These are phyloP conservation scores for Xiphophorus hellerii DNA, from an alignment of 2,113 vertebrate genomes.

Conservation along the genomic window DNA sequence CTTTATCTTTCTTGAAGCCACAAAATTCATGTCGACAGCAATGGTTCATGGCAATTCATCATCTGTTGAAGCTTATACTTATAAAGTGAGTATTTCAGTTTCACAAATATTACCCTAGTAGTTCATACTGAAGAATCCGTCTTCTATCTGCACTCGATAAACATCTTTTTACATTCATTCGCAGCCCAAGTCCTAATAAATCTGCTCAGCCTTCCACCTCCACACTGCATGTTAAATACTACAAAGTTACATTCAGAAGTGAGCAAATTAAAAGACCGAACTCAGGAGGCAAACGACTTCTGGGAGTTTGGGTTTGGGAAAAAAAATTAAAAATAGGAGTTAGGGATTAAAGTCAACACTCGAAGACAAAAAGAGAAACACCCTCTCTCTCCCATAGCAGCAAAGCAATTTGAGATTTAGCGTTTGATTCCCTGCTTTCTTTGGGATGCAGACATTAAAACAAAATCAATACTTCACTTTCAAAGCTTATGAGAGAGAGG, in stretches of 20 bases:
- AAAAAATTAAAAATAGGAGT: background rate
- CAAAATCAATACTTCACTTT: background rate
- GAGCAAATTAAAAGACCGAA: constrained; percentile 33
- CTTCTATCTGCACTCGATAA: no score
- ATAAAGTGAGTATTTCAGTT: no score
- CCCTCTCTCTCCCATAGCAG: constrained; percentile 24
- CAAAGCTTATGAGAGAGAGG: background rate
- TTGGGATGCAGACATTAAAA: background rate
- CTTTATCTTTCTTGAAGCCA: no score
- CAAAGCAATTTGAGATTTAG: constrained; percentile 30
- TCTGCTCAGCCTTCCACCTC: constrained; percentile 11
- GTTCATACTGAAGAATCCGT: no score
- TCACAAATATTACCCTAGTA: no score
- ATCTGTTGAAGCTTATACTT: no score
- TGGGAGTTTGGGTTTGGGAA: constrained; percentile 8
- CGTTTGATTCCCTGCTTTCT: constrained; percentile 13
- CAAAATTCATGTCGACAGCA: no score
- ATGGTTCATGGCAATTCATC: no score
- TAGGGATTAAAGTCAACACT: constrained; percentile 35
- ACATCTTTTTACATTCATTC: constrained; percentile 33
- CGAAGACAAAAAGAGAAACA: constrained; percentile 21
- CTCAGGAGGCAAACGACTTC: constrained; percentile 26
- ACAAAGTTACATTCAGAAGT: constrained; percentile 26
- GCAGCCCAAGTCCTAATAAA: constrained; percentile 28
- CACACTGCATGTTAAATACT: constrained; percentile 9